A percentile compares a stretch with the other conserved stretches of the same genome.
Evolutionary conservation across 2,888 invertebrate genomes (phyloP).

Genomic region (Lamproptera curius): DNA sequence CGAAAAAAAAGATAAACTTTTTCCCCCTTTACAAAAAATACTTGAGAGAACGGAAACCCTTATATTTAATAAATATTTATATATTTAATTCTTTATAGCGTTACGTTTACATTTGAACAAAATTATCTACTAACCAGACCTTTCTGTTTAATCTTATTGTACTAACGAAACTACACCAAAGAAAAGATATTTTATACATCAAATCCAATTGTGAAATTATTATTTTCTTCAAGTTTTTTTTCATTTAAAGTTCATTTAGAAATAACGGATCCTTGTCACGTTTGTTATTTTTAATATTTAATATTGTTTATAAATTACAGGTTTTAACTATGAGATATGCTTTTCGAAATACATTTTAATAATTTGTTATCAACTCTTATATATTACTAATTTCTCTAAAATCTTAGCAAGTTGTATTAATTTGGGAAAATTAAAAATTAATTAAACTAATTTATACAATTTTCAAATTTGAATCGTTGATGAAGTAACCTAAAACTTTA

Average conservation of each 20-base stretch:
- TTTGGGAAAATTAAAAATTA: constrained; percentile 16
- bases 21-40: too few species aligned
- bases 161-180: constrained; percentile 68
- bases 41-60: too few species aligned
- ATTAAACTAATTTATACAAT: neutral
- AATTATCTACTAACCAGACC: too few species aligned
- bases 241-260: too few species aligned
- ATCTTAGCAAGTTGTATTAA: neutral
- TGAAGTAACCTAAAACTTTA: neutral
- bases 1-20: too few species aligned
- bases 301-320: neutral
- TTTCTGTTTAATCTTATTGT: neutral
- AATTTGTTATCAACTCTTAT: neutral
- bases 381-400: neutral
- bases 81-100: too few species aligned
- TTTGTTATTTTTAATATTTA: too few species aligned
- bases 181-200: constrained; percentile 60
- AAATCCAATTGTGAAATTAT: constrained; percentile 65
- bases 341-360: neutral
- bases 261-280: too few species aligned
- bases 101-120: too few species aligned
- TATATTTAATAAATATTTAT: too few species aligned
- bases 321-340: neutral
- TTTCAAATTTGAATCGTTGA: neutral
- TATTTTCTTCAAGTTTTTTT: constrained; percentile 74